Evolutionary conservation across 2,888 invertebrate genomes (phyloP).

Genomic region (Eupithecia exiguata): DNA sequence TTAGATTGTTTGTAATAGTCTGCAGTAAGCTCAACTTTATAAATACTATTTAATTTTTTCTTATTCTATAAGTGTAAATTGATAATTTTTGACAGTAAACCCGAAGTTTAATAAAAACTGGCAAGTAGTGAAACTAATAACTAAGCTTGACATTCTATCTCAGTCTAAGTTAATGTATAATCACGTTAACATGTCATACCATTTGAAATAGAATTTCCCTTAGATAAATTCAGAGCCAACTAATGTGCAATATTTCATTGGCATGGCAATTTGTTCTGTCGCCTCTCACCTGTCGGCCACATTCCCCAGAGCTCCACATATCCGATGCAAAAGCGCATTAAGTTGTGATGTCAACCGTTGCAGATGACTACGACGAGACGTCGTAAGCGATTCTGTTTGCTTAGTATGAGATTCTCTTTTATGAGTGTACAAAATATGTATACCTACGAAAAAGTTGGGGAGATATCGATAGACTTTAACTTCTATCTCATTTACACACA

Average conservation of each 20-base stretch:
- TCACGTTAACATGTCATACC: not conserved
- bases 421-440: too few relatives aligned
- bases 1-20: not conserved
- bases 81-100: too few relatives aligned
- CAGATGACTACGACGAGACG: not conserved
- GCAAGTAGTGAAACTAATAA: too few relatives aligned
- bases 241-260: constrained; percentile 20
- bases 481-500: too few relatives aligned
- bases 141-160: too few relatives aligned
- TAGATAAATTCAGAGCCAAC: not conserved
- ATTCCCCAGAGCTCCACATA: constrained; percentile 20
- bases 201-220: not conserved
- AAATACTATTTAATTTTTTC: not conserved
- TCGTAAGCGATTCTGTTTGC: not conserved
- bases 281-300: constrained; percentile 24
- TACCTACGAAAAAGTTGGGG: too few relatives aligned
- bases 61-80: too few relatives aligned
- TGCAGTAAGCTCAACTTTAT: not conserved
- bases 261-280: constrained; percentile 22
- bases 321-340: constrained; percentile 32
- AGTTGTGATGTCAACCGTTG: constrained; percentile 31
- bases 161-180: not conserved
- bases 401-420: too few relatives aligned
- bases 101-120: too few relatives aligned
- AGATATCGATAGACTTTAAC: too few relatives aligned